Evolutionary conservation across 1,140 invertebrate species (phyloP).

Genomic region (Thaumetopoea pityocampa): DNA sequence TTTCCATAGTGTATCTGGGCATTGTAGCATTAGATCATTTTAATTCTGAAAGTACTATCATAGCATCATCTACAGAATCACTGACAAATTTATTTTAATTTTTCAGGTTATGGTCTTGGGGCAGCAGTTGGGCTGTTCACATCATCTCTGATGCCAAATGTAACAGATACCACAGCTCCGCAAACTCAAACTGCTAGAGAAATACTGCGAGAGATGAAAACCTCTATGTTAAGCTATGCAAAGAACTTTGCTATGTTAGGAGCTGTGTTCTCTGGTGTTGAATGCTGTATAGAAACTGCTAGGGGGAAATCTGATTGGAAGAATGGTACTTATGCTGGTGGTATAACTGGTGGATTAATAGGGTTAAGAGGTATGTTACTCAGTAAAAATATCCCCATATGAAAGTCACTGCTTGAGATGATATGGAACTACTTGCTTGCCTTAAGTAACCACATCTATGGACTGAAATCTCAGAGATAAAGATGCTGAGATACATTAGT

Average conservation of each 20-base stretch:
- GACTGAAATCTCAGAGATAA: too few relatives aligned
- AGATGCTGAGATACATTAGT: too few relatives aligned
- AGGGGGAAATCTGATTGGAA: conserved; percentile 96
- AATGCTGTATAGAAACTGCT: conserved; percentile 94
- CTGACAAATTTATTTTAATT: background rate
- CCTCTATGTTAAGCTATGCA: conserved; percentile 92
- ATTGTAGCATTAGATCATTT: too few relatives aligned
- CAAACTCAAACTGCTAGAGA: conserved; percentile 90
- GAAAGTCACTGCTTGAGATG: too few relatives aligned
- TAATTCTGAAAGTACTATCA: too few relatives aligned
- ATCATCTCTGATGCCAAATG: conserved; percentile 94
- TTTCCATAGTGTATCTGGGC: too few relatives aligned
- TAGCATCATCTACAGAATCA: too few relatives aligned
- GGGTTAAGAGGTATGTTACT: conserved; percentile 88
- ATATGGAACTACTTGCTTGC: too few relatives aligned
- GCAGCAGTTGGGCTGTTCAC: conserved; percentile 96
- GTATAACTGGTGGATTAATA: conserved; percentile 94
- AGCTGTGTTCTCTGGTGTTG: conserved; percentile 92
- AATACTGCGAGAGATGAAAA: conserved; percentile 94
- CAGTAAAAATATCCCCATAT: background rate
- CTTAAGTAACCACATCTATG: too few relatives aligned
- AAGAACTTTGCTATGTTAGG: conserved; percentile 99
- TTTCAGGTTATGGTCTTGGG: conserved; percentile 93
- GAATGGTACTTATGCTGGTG: conserved; percentile 96
- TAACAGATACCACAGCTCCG: conserved; percentile 82